phyloP scores from a whole-genome alignment of 2,797 vertebrate species.

The Numenius phaeopus region DNA sequence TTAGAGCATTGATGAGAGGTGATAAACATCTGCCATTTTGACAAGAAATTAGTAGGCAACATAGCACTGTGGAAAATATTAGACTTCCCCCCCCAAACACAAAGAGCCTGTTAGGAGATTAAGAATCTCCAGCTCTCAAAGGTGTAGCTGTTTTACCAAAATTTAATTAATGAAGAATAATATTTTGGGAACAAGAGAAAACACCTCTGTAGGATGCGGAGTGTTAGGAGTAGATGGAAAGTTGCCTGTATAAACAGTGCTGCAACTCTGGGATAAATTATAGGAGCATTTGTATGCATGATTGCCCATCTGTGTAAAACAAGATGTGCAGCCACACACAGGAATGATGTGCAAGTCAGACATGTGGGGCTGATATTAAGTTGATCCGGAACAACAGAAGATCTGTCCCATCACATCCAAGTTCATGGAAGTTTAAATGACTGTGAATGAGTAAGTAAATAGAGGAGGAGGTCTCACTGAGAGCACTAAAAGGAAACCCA shows the following conservation, averaged over 20 bases:
- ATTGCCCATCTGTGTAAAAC: conserved; percentile 25
- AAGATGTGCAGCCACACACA: not conserved
- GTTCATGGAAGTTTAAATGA: not conserved
- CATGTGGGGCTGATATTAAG: not conserved
- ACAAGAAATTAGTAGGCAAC: not conserved
- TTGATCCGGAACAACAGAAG: not conserved
- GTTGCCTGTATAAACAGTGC: conserved; percentile 34
- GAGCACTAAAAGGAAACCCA: not conserved
- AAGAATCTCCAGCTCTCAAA: conserved; percentile 33
- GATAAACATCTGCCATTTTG: not conserved
- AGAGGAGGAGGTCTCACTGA: not conserved
- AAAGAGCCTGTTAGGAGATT: conserved; percentile 3
- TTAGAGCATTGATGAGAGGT: not conserved
- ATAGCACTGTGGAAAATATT: not conserved
- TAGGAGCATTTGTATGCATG: conserved; percentile 19
- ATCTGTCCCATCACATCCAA: not conserved
- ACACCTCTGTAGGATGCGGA: conserved; percentile 26
- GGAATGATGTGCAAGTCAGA: not conserved
- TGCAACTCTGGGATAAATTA: conserved; percentile 26
- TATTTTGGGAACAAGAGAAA: conserved; percentile 56
- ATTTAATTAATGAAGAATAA: conserved; percentile 52
- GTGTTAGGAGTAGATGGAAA: conserved; percentile 26
- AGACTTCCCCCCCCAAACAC: not conserved
- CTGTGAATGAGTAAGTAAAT: not conserved
- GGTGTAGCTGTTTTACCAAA: not conserved